Evolutionary conservation across 2,797 vertebrate genomes (phyloP).

Genomic region (Helicolenus hilgendorfi): DNA sequence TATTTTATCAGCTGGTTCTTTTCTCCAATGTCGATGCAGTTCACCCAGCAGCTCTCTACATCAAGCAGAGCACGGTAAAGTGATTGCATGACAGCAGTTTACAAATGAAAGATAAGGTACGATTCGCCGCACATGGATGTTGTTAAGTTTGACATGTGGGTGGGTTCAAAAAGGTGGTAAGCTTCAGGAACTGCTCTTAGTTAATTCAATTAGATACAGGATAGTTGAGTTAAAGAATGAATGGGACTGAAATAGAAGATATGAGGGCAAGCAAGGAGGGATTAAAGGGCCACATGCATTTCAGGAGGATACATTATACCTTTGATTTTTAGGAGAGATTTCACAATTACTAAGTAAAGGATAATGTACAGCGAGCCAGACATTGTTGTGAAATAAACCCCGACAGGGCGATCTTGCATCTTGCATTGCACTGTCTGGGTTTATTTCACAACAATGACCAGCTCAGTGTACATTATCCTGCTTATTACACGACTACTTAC

Average conservation of each 20-base stretch:
- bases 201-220: constrained; percentile 38
- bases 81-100: constrained; percentile 36
- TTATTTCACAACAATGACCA: no score
- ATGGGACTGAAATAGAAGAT: background rate
- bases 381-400: no score
- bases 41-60: background rate
- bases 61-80: constrained; percentile 5
- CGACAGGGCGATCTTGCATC: no score
- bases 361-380: no score
- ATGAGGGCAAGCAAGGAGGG: background rate
- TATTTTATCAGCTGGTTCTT: background rate
- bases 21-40: background rate
- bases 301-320: background rate
- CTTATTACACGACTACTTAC: no score
- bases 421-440: no score
- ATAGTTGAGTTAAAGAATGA: background rate
- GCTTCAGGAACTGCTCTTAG: constrained; percentile 33
- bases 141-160: constrained; percentile 47
- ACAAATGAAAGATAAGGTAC: constrained; percentile 42
- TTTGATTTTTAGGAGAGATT: constrained; percentile 5
- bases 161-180: constrained; percentile 21
- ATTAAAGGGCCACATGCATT: background rate
- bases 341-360: background rate
- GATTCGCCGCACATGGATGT: constrained; percentile 51
- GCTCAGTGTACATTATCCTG: no score